Evolutionary conservation across 1,140 invertebrate species (phyloP), one percentile per base, ranked within the genome.

Genomic region (Druon quercuslanigerum): DNA sequence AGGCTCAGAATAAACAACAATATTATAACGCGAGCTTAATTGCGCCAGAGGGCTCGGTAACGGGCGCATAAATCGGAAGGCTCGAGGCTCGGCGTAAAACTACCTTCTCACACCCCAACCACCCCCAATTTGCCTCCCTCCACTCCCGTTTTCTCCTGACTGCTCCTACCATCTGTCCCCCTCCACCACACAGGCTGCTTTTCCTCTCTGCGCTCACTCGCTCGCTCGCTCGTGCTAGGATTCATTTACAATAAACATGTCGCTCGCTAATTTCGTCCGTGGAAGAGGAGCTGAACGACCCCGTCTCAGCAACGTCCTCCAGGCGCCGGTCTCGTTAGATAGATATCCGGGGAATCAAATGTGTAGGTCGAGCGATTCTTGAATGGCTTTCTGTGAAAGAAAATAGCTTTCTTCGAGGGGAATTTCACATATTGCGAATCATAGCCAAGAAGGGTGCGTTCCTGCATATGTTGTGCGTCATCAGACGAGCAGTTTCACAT

Each of bases 211-310:
- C 71, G 46, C 56, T 71, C 81, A 76, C 82, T 81, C 79, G 82
- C 72, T 14, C 71, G 46, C 56, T 71, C 81, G 77, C 82, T 81
- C 79, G 82, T 77, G 80, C 81, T 79, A 82, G 88, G 85, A 89
- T 90, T 91, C 89, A 90, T 91, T 90, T 91, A 88, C 89, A 90
- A 91, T 91, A 91, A 91, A 91, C 87, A 90, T 90, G 88, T 91
- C 90, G 84, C 82, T 77, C 80, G 87, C 87, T 89, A 90, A 90
- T 90, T 90, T 90, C 82, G 83, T 82, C 81, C 76, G 79, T 77
- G 82, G 77, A 79, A 87, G 86, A 88, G 86, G 83, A 84, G 85
- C 79, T 83, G 81, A 79, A 79, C 78, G 82, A 81, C 79, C 82
- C 78, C 76, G 78, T 80, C 77, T 78, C 71, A 77, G 60, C n/a